Base-by-base conservation (phyloP, 2,797 vertebrate genomes). In the Paguma larvata region DNA sequence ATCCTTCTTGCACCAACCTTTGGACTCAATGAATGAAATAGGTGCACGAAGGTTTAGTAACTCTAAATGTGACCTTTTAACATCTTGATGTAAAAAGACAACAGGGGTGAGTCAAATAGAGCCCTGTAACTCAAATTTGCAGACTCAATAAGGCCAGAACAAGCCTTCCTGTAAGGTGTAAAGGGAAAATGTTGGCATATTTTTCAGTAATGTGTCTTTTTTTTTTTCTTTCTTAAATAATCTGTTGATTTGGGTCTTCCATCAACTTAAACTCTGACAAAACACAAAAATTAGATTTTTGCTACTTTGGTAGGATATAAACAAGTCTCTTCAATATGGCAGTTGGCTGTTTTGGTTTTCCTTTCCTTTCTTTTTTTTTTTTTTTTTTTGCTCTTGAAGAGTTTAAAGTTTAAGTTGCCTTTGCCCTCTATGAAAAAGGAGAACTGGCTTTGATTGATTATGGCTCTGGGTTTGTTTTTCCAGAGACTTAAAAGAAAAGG, bases 401-500 rank as follows among this genome's bases (percentile, higher is more conserved):
- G 53, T 68, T 90, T 92, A 59, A 95, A 62, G 56, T 91, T 89
- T 93, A 56, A 91, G 16, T 51, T 73, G 21, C 53, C 68, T 94
- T 92, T 95, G 13, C 30, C 46, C 23, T 87, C 83, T 89, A 11
- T 13, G 15, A 93, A 91, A 91, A 73, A 90, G 59, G 9, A 18
- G 13, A 84, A 63, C n/a, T 73, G 62, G 14, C 41, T 82, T 65
- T 94, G 73, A 84, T 34, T 84, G 70, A 82, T 65, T 85, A 84
- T 89, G 70, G 59, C n/a, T 79, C 48, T 94, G 21, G 44, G 53
- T 92, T 87, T 77, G 30, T 83, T 75, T 83, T 77, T 80, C 51
- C 9, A 59, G 56, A 89, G n/a, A 84, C 94, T 90, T 97, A 82
- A 87, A 91, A 91, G 89, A 91, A 97, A 86, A 86, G 41, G 19